Conservation (phyloP, 64 coral and sea anemone species). For the Dendronephthya gigantea region DNA sequence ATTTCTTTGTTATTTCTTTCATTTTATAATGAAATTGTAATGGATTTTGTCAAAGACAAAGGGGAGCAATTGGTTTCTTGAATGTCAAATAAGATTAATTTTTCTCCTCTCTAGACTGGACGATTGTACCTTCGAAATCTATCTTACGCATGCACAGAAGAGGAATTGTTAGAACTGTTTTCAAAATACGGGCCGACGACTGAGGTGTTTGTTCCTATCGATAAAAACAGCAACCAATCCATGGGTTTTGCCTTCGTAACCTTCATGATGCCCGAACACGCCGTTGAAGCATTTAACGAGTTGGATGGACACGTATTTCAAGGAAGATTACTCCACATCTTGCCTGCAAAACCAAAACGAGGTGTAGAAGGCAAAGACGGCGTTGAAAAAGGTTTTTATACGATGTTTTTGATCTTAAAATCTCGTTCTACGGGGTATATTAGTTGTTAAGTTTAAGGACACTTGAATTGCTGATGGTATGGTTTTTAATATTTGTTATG, state of each 20-base stretch:
- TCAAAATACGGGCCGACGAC: conserved; percentile 69
- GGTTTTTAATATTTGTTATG: conserved; percentile 10
- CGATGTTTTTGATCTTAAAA: too few species aligned
- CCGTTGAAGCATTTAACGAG: conserved; percentile 76
- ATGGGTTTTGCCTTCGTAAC: conserved; percentile 90
- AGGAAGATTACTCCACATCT: conserved; percentile 64
- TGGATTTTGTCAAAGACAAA: too few species aligned
- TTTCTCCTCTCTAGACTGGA: conserved; percentile 55
- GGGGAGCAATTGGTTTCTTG: not conserved
- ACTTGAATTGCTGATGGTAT: too few species aligned
- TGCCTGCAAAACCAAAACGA: conserved; percentile 82
- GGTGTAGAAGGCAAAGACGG: not conserved
- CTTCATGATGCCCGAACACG: conserved; percentile 94
- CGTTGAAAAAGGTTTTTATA: conserved; percentile 41
- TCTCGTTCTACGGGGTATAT: too few species aligned
- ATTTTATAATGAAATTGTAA: too few species aligned
- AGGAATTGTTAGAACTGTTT: conserved; percentile 74
- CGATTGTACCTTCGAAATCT: conserved; percentile 82
- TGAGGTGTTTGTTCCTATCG: conserved; percentile 73
- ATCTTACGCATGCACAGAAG: conserved; percentile 69
- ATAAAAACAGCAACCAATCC: conserved; percentile 66
- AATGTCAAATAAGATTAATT: not conserved
- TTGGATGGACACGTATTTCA: conserved; percentile 85
- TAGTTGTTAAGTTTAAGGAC: not conserved
- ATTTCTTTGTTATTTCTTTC: too few species aligned